These are phyloP conservation scores for Diarsia rubi DNA, from an alignment of 2,888 invertebrate genomes.

Conservation along the genomic window DNA sequence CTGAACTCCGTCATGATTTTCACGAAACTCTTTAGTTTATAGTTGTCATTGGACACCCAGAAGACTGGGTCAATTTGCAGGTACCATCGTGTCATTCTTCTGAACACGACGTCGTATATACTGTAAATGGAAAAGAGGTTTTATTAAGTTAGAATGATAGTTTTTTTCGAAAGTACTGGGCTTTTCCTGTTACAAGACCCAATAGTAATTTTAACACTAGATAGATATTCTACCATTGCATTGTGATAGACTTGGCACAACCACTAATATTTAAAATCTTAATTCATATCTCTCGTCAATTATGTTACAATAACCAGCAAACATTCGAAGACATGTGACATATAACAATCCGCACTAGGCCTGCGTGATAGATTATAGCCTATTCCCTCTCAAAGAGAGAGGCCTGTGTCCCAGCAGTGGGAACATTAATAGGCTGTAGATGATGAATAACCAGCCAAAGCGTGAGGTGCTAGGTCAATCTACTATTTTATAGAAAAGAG, in stretches of 20 bases:
- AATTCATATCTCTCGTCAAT: no score
- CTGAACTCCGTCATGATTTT: slow-evolving; percentile 67
- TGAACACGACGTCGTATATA: slow-evolving; percentile 77
- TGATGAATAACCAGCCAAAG: no score
- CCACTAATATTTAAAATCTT: not conserved
- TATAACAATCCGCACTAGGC: no score
- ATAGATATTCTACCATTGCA: not conserved
- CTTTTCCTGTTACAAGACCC: no score
- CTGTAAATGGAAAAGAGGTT: slow-evolving; percentile 65
- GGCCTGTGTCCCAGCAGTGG: no score
- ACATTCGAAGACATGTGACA: no score
- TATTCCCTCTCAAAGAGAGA: no score
- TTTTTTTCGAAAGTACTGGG: not conserved
- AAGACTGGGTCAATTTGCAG: slow-evolving; percentile 82
- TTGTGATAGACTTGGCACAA: not conserved
- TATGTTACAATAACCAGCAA: no score
- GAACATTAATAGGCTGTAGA: no score
- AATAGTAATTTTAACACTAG: not conserved
- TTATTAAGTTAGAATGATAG: not conserved
- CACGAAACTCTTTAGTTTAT: not conserved
- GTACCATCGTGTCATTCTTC: slow-evolving; percentile 86
- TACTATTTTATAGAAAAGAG: not conserved
- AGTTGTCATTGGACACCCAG: slow-evolving; percentile 68
- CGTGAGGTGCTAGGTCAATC: no score
- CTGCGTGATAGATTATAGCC: no score